A percentile compares a stretch with the other conserved stretches of the same genome.
Evolutionary conservation across 2,113 vertebrate genomes (phyloP).

Genomic region (Menidia beryllina): DNA sequence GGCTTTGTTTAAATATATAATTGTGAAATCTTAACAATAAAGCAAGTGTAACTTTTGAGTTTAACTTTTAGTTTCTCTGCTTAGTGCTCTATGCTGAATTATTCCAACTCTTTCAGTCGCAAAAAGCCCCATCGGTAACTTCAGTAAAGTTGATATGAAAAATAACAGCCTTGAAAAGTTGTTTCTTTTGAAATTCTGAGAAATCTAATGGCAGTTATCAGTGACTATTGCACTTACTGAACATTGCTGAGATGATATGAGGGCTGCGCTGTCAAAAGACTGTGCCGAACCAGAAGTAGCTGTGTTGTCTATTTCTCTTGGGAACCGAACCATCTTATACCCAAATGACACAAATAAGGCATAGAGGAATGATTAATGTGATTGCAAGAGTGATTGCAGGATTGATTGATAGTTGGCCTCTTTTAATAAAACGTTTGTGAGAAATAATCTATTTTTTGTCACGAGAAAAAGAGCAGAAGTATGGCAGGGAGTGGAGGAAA

Average conservation of each 20-base stretch:
- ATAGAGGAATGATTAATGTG: constrained; percentile 73
- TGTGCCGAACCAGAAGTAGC: constrained; percentile 48
- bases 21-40: constrained; percentile 9
- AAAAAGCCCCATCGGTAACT: constrained; percentile 16
- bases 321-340: constrained; percentile 54
- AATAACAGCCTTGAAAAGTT: constrained; percentile 57
- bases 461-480: constrained; percentile 77
- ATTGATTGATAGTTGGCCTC: constrained; percentile 75
- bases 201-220: constrained; percentile 66
- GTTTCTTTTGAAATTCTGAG: constrained; percentile 56
- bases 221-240: constrained; percentile 56
- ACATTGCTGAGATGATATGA: constrained; percentile 63
- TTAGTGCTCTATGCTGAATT: neutral
- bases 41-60: neutral
- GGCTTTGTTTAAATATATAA: neutral
- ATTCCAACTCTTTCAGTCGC: constrained; percentile 13
- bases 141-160: constrained; percentile 31
- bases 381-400: constrained; percentile 77
- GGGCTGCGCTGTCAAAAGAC: constrained; percentile 55
- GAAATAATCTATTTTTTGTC: constrained; percentile 84
- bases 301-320: constrained; percentile 65
- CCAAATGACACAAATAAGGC: constrained; percentile 76
- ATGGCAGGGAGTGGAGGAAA: constrained; percentile 67
- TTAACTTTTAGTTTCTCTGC: constrained; percentile 1
- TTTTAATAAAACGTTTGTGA: constrained; percentile 75